Evolutionary conservation across 2,888 invertebrate genomes (phyloP).

Genomic region (Apodemia mormo): DNA sequence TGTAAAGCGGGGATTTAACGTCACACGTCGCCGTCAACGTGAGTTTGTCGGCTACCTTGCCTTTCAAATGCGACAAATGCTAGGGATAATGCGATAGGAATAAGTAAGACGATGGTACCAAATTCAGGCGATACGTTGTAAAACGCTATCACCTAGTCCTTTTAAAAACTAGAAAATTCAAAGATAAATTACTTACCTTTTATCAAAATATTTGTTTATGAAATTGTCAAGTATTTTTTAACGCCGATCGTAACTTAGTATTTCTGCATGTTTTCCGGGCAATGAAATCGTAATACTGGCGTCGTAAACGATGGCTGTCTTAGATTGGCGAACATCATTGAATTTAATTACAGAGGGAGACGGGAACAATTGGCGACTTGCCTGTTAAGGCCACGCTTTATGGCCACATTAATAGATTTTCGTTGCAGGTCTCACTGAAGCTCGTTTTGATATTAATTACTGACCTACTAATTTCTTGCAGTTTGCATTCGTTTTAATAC

Average conservation of each 20-base stretch:
- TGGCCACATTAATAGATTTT: conserved; percentile 76
- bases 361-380: conserved; percentile 75
- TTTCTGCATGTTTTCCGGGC: conserved; percentile 59
- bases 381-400: conserved; percentile 69
- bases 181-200: too few relatives aligned
- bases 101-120: too few relatives aligned
- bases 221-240: not conserved
- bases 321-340: conserved; percentile 74
- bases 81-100: too few relatives aligned
- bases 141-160: too few relatives aligned
- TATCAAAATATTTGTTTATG: too few relatives aligned
- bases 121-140: too few relatives aligned
- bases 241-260: conserved; percentile 33
- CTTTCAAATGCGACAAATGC: too few relatives aligned
- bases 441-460: conserved; percentile 66
- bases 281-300: conserved; percentile 73
- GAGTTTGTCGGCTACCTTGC: too few relatives aligned
- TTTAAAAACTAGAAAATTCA: too few relatives aligned
- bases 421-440: conserved; percentile 58
- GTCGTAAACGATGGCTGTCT: conserved; percentile 75
- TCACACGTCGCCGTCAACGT: too few relatives aligned
- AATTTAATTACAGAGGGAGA: conserved; percentile 75
- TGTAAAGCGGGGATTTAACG: too few relatives aligned
- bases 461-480: conserved; percentile 54
- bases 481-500: conserved; percentile 48